Evolutionary conservation across 2,888 invertebrate genomes (phyloP), one percentile per base, ranked within the genome.

Genomic region (Apotomis betuletana): DNA sequence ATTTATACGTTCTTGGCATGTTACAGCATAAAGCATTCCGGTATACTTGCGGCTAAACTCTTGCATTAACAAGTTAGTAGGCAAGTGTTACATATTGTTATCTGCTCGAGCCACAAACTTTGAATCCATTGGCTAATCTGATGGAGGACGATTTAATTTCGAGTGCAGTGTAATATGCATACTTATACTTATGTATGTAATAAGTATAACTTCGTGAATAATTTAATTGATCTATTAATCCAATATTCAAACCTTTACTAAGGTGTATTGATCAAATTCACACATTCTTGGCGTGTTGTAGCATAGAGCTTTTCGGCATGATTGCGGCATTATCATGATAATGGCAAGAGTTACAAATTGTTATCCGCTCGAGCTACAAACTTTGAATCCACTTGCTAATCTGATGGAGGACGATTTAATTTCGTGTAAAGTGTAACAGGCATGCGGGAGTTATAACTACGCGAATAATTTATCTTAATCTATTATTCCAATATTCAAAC

Each of bases 1-100:
- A 69, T 51, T 36, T 9, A 10, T 27, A 59, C 38, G 52, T 69
- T 61, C 61, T 69, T 72, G 69, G 69, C 12, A 27, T 12, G 13
- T 44, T 72, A 60, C 55, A 15, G 69, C 52, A 67, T 69, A 49
- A 58, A 13, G 36, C 59, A 15, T 15, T 46, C 38, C 52, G n/a
- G 38, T 69, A 52, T 69, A 36, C 57, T 74, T 63, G 69, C 12
- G 70, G 67, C 67, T 57, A 64, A 73, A 65, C 61, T 67, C 65
- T 61, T 13, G 54, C 70, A 62, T 74, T 65, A 71, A 54, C 59
- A 61, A 52, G 65, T 27, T 27, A 27, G 46, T 46, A 27, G 51
- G 70, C 70, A 74, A 67, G 73, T 46, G 65, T 67, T 70, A 67
- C 62, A 62, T 67, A 67, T 74, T 74, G 73, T 74, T 70, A 74